Evolutionary conservation across 2,888 invertebrate genomes (phyloP).

Genomic region (Netelia fuscicornis): DNA sequence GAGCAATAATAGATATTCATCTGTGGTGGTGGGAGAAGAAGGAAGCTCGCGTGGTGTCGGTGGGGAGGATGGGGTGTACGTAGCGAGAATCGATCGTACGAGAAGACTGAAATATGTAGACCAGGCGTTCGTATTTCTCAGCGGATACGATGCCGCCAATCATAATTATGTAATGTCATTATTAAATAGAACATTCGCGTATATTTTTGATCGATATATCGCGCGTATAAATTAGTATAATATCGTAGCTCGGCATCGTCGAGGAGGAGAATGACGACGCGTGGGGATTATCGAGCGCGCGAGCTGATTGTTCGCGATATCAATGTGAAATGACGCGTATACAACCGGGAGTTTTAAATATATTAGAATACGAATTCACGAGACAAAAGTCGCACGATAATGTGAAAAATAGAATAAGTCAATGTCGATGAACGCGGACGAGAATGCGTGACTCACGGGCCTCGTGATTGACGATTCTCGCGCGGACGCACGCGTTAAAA

Average conservation of each 20-base stretch:
- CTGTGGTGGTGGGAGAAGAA: background rate
- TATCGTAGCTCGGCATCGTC: too few relatives aligned
- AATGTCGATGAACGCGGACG: conserved; percentile 3
- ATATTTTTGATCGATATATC: too few relatives aligned
- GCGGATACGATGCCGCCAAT: background rate
- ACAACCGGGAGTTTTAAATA: background rate
- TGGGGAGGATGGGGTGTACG: background rate
- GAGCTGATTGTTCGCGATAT: background rate
- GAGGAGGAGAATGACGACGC: background rate
- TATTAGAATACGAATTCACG: background rate
- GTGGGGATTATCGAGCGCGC: background rate
- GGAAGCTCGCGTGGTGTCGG: background rate
- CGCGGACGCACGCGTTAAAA: background rate
- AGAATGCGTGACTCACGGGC: conserved; percentile 5
- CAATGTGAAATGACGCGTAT: background rate
- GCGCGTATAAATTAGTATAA: too few relatives aligned
- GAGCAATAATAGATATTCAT: conserved; percentile 40
- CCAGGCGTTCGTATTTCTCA: background rate
- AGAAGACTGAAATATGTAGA: conserved; percentile 15
- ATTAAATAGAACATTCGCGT: background rate
- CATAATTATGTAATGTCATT: conserved; percentile 1
- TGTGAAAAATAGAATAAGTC: conserved; percentile 1
- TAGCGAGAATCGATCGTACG: conserved; percentile 36
- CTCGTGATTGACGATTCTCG: background rate
- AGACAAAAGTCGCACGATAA: background rate